Percentiles rank a stretch among this genome's conserved stretches.
Conservation (phyloP, 2,113 vertebrate species). For the Chloropsis cyanopogon region DNA sequence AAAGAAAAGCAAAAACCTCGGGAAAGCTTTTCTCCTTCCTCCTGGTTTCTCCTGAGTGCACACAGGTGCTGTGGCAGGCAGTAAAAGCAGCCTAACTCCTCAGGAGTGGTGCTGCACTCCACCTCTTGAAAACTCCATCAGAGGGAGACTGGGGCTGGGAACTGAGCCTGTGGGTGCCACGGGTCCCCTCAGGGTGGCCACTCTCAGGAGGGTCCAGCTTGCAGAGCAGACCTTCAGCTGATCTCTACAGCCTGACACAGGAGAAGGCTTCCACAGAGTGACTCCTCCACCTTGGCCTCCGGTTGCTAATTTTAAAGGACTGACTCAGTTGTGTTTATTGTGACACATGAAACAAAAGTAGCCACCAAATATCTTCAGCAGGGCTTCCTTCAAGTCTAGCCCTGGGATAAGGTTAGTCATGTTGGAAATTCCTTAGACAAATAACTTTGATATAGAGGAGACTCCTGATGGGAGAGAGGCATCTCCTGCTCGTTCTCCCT, state of each 20-base stretch:
- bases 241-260: not conserved
- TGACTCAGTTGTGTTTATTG: not conserved
- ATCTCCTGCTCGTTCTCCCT: not conserved
- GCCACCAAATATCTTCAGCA: not conserved
- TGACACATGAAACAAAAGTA: not conserved
- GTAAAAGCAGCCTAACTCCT: not conserved
- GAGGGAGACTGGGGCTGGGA: not conserved
- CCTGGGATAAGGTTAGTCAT: not conserved
- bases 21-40: not conserved
- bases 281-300: not conserved
- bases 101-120: fast-evolving
- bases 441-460: not conserved
- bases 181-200: not conserved
- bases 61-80: not conserved
- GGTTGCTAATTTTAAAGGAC: not conserved
- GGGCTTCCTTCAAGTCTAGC: not conserved
- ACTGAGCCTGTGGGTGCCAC: not conserved
- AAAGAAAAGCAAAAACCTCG: not conserved
- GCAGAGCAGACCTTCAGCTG: not conserved
- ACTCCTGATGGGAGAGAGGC: not conserved
- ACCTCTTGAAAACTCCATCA: not conserved
- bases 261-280: not conserved
- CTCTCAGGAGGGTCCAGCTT: not conserved
- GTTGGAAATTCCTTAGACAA: not conserved
- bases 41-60: not conserved